A percentile compares a stretch with the other conserved stretches of the same genome.
Evolutionary conservation across 2,113 vertebrate species (phyloP).

Genomic region (Alexandromys fortis): DNA sequence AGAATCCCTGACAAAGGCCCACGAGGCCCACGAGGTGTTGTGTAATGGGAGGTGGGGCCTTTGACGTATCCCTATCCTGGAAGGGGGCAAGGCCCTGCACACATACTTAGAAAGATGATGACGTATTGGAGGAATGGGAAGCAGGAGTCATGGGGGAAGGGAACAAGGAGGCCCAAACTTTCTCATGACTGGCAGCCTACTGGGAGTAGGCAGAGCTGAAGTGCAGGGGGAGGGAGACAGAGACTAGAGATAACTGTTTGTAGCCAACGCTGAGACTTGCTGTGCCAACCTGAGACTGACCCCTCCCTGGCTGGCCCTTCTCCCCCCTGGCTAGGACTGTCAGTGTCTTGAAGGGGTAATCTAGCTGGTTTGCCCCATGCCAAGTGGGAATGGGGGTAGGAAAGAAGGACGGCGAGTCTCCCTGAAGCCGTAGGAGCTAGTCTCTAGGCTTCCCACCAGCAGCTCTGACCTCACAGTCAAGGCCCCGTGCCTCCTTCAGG

Average conservation of each 20-base stretch:
- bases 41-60: not conserved
- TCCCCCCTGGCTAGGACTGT: not conserved
- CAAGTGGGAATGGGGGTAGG: not conserved
- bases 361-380: not conserved
- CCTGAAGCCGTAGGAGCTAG: not conserved
- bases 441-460: not conserved
- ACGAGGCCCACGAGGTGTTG: not conserved
- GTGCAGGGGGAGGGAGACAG: not conserved
- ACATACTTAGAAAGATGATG: not conserved
- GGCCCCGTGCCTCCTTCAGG: not conserved
- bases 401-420: not conserved
- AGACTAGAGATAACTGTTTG: not conserved
- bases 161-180: conserved; percentile 41
- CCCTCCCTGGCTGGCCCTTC: no score
- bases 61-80: accelerated
- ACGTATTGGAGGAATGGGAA: not conserved
- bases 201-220: not conserved
- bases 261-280: not conserved
- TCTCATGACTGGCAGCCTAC: not conserved
- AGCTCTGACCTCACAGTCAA: not conserved
- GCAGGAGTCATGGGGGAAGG: conserved; percentile 37
- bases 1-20: conserved; percentile 11
- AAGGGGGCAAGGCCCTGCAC: not conserved
- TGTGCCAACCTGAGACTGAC: not conserved
- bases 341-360: not conserved